phyloP scores from a whole-genome alignment of 2,888 invertebrate genomes.

The Ichneumoninae sp. region DNA sequence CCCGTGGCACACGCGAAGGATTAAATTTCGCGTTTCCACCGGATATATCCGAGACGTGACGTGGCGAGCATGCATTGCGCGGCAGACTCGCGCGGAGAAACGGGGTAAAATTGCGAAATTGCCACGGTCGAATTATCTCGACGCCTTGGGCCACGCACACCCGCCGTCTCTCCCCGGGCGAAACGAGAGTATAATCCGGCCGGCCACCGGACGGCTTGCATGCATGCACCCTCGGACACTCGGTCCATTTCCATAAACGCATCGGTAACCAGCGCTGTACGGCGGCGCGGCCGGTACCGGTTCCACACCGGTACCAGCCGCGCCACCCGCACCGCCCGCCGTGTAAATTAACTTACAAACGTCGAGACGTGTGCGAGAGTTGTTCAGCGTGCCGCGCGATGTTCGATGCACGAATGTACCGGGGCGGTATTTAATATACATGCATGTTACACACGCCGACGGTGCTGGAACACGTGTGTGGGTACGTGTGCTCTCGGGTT shows the following conservation, averaged over 20 bases:
- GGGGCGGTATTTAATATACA: conserved; percentile 2
- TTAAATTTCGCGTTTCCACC: conserved; percentile 65
- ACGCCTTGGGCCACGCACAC: conserved; percentile 60
- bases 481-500: conserved; percentile 65
- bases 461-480: conserved; percentile 10
- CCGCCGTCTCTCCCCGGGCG: conserved; percentile 11
- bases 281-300: conserved; percentile 11
- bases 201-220: conserved; percentile 71
- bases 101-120: conserved; percentile 68
- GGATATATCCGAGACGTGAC: conserved; percentile 67
- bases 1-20: conserved; percentile 38
- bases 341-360: conserved; percentile 77
- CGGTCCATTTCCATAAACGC: conserved; percentile 80
- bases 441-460: conserved; percentile 22
- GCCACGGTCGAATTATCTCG: conserved; percentile 67
- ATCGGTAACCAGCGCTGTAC: conserved; percentile 69
- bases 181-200: conserved; percentile 41
- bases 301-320: conserved; percentile 44
- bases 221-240: conserved; percentile 75
- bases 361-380: conserved; percentile 62
- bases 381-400: conserved; percentile 50
- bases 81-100: conserved; percentile 18
- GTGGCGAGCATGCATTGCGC: conserved; percentile 45
- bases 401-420: conserved; percentile 4
- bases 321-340: conserved; percentile 49